Percentiles rank a stretch among this genome's conserved stretches.
phyloP scores from a whole-genome alignment of 92 coral and sea anemone genomes.

The Scolanthus callimorphus region DNA sequence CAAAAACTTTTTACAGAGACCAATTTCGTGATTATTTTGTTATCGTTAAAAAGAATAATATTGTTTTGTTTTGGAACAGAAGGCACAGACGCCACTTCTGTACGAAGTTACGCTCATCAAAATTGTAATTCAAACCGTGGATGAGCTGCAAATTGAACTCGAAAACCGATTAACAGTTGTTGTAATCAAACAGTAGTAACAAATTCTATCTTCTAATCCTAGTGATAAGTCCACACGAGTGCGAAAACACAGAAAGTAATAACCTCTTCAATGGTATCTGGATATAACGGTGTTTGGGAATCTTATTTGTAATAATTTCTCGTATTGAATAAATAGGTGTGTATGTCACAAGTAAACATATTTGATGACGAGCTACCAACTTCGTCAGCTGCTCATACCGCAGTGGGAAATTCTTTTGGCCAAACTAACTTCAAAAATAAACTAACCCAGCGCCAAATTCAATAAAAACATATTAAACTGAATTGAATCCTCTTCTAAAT shows the following conservation, averaged over 20 bases:
- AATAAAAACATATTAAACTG: constrained; percentile 1
- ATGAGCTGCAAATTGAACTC: constrained; percentile 3
- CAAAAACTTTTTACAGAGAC: no score
- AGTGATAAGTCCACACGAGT: background rate
- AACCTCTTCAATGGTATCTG: background rate
- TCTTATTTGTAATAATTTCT: constrained; percentile 48
- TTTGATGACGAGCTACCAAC: background rate
- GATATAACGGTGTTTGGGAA: constrained; percentile 32
- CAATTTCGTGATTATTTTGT: background rate
- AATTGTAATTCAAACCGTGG: background rate
- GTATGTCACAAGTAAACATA: constrained; percentile 55
- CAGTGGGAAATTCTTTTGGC: background rate
- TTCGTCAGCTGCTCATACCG: background rate
- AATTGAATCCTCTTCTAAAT: background rate
- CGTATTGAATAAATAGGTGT: constrained; percentile 73
- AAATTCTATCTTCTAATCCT: background rate
- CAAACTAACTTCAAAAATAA: background rate
- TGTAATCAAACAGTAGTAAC: constrained; percentile 2
- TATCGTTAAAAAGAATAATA: background rate
- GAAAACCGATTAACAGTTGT: constrained; percentile 1
- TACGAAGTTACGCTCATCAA: background rate
- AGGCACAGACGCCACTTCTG: constrained; percentile 4
- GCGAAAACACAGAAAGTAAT: background rate
- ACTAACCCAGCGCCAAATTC: background rate
- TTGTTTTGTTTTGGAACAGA: background rate